Base-by-base conservation (phyloP, 2,888 invertebrate species). In the Heliconius sara region DNA sequence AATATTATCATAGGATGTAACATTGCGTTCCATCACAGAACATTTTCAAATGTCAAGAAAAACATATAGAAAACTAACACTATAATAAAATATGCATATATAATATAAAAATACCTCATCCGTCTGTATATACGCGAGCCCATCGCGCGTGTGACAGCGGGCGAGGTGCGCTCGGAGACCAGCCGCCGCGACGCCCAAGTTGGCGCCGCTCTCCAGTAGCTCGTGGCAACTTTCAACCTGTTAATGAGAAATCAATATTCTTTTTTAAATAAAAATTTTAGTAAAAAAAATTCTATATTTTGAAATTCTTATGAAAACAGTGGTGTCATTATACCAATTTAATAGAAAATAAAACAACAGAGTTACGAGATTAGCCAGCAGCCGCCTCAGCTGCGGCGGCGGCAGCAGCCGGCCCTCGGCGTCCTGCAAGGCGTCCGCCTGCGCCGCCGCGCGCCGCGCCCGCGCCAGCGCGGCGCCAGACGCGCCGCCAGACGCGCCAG, bases 341-440 rank as follows among this genome's bases (percentile, higher is more conserved):
- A 19, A 52, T 52, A 6, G 7, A 52, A 52, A 52, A 19, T 52
- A 73, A 22, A 60, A 19, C 3, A 34, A 66, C 10, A 43, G 34
- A 79, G 83, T 84, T 52, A 98, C 97, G 87, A 98, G 91, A 82
- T 97, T 97, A 0, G 98, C 98, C 67, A 98, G 96, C 85, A 97
- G 96, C 30, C 96, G 96, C 72, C 99, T 93, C 81, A 98, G 93
- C 81, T 96, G 96, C 34, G 97, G 97, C 91, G 97, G 97, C 87
- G 98, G 97, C 76, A 98, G 93, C 57, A 98, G 96, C 87, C 97
- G 97, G 16, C 98, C 98, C 80, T 97, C 97, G 0, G 98, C 95
- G 97, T 98, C 89, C 74, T 95, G 95, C 78, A 95, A 83, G 34
- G 94, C 92, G 85, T 95, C 95, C 0, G 95, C 94, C 71, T 91